Conservation (phyloP, 2,797 vertebrate genomes). For the Brachymystax lenok region DNA sequence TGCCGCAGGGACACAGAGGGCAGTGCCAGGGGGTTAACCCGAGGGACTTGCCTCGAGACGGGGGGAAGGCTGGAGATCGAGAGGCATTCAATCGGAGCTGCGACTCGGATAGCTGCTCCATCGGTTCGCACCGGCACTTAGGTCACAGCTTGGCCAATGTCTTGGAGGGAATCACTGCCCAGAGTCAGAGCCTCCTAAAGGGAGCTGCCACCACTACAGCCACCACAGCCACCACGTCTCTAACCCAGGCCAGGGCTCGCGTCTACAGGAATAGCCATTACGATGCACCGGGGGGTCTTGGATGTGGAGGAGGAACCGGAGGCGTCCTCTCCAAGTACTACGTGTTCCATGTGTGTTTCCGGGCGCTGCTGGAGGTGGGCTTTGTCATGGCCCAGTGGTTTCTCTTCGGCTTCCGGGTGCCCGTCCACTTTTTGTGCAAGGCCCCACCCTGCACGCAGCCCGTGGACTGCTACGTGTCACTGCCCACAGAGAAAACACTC, state of each 20-base stretch:
- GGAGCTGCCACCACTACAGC: conserved; percentile 20
- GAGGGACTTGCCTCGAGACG: conserved; percentile 51
- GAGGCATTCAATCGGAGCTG: conserved; percentile 71
- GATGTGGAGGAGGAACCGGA: conserved; percentile 46
- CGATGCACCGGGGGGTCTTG: conserved; percentile 21
- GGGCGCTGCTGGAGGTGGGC: conserved; percentile 84
- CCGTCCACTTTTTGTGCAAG: conserved; percentile 83
- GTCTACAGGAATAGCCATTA: neutral
- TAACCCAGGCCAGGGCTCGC: conserved; percentile 36
- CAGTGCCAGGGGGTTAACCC: neutral
- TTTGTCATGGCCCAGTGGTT: conserved; percentile 93
- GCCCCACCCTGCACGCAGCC: conserved; percentile 85
- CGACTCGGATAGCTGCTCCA: conserved; percentile 84
- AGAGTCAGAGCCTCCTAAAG: conserved; percentile 41
- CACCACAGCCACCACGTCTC: conserved; percentile 10
- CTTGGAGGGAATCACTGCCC: conserved; percentile 65
- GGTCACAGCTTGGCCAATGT: conserved; percentile 72
- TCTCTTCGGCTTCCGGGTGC: conserved; percentile 91
- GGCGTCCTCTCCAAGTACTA: conserved; percentile 88
- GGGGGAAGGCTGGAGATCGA: conserved; percentile 18
- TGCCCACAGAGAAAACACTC: conserved; percentile 94
- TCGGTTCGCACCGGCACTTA: conserved; percentile 72
- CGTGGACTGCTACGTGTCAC: conserved; percentile 94
- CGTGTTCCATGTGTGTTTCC: conserved; percentile 86
- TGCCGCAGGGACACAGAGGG: conserved; percentile 54